Evolutionary conservation across 2,888 invertebrate genomes (phyloP), one percentile per base, ranked within the genome.

Genomic region (Dendrolimus houi): DNA sequence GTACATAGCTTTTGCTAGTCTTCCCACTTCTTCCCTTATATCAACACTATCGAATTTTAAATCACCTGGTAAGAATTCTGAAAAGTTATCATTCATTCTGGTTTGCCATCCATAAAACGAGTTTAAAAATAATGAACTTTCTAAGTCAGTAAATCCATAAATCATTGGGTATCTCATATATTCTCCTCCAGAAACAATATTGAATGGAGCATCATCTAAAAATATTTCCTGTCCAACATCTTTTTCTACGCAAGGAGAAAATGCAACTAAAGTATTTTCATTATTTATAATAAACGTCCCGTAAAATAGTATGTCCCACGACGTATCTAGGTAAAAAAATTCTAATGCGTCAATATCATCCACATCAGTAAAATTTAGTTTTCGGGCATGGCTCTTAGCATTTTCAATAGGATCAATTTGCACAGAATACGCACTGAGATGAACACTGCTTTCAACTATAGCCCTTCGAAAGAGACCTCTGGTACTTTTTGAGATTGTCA

Each of bases 61-160:
- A 55, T 83, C 77, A 52, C 62, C 64, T 1, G 83, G 81, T 14
- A 84, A 60, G 58, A 79, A 81, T 8, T 79, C 71, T 0, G 74
- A 69, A 60, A 85, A 81, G 1, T 75, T 75, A 13, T 70, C 62
- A 60, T 81, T 83, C 77, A 83, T 77, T 59, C 56, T 56, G 1
- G 60, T 47, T 60, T 73, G 74, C 76, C 76, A 80, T 0, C n/a
- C 7, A 9, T 71, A 66, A 53, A 78, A 78, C 1, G 52, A 3
- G 0, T 13, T 9, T 1, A 71, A 17, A 3, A 70, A 60, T 0
- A 69, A 1, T 12, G 74, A 55, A 1, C 77, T 76, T 58, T 80
- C 79, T 74, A 77, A 73, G 6, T 72, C 64, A 12, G 74, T 57
- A 55, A 81, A 77, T 2, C 84, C 84, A 57, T 74, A 75, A 7